Evolutionary conservation across 2,113 vertebrate genomes (phyloP).

Genomic region (Gyps fulvus): DNA sequence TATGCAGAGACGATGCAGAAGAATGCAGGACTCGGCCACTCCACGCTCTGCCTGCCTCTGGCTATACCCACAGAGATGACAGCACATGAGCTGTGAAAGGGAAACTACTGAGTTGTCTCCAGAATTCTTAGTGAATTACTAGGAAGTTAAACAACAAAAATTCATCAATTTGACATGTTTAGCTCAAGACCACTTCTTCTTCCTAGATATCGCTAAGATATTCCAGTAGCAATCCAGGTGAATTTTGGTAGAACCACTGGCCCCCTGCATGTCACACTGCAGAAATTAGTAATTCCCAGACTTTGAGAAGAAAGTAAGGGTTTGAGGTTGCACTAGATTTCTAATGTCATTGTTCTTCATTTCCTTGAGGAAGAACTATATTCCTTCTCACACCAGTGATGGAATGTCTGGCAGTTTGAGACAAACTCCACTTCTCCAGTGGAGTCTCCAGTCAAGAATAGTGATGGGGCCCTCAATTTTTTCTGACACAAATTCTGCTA

Average conservation of each 20-base stretch:
- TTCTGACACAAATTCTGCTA: neutral
- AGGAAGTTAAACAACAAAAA: neutral
- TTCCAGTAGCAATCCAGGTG: neutral
- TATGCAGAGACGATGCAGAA: neutral
- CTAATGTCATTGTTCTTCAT: neutral
- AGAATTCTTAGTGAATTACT: neutral
- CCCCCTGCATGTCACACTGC: neutral
- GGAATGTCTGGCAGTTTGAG: neutral
- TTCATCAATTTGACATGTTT: neutral
- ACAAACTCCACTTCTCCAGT: neutral
- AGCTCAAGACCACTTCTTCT: neutral
- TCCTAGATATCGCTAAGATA: neutral
- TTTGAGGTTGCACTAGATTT: neutral
- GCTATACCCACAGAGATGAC: neutral
- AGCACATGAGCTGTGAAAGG: neutral
- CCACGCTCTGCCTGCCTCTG: neutral
- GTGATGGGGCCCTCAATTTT: rapidly evolving
- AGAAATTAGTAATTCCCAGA: neutral
- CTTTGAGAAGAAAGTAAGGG: neutral
- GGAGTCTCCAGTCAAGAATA: neutral
- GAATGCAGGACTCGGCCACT: neutral
- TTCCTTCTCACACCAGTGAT: neutral
- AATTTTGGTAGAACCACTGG: neutral
- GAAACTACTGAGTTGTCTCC: neutral
- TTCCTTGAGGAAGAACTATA: neutral